A percentile compares a stretch with the other conserved stretches of the same genome.
These are phyloP conservation scores for Phengaris alcon DNA, from an alignment of 2,888 invertebrate genomes.

Conservation along the genomic window DNA sequence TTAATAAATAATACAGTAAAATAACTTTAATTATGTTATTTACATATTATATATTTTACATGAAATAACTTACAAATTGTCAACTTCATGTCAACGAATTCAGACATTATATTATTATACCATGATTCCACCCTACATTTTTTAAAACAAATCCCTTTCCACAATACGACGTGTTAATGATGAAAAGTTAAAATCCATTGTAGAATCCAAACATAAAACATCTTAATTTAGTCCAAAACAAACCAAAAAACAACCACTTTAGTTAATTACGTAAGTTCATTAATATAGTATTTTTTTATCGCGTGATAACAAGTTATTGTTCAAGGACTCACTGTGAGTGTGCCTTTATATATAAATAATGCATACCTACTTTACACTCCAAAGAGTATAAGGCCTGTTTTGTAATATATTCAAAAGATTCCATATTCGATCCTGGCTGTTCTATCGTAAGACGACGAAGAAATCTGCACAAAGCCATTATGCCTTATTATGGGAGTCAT, in stretches of 20 bases:
- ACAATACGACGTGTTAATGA: conserved; percentile 9
- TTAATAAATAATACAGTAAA: too few species aligned
- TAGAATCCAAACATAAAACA: conserved; percentile 12
- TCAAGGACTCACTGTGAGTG: conserved; percentile 16
- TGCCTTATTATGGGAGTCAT: conserved; percentile 76
- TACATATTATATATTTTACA: too few species aligned
- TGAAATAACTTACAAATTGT: too few species aligned
- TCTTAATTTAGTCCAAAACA: conserved; percentile 14
- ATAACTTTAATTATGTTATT: too few species aligned
- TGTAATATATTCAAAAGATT: conserved; percentile 20
- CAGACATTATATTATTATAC: too few species aligned
- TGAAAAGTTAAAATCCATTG: not conserved
- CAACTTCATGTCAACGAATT: too few species aligned
- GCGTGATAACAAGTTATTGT: conserved; percentile 24
- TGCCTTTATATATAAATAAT: not conserved
- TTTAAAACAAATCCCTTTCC: not conserved
- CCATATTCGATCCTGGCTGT: conserved; percentile 49
- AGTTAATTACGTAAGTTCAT: conserved; percentile 11
- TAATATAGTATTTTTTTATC: conserved; percentile 22
- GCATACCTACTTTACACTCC: not conserved
- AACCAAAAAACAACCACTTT: not conserved
- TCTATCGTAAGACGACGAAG: conserved; percentile 71
- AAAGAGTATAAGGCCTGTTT: not conserved
- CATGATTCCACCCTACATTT: not conserved
- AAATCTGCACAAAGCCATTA: conserved; percentile 75